Base-by-base conservation (phyloP, 2,113 vertebrate genomes). In the Recurvirostra avosetta region DNA sequence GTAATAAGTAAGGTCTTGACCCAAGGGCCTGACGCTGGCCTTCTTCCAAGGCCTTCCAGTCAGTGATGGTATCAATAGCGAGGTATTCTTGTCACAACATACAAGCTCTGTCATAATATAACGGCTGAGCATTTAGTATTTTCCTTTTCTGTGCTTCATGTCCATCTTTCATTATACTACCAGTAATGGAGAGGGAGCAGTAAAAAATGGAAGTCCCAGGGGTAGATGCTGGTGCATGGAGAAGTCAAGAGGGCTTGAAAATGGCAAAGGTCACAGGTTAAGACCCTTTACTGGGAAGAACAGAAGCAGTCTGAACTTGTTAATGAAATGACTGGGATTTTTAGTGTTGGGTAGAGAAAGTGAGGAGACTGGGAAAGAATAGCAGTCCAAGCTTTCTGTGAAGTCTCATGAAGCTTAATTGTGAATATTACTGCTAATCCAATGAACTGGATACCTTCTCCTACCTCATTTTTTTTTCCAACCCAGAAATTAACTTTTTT, bases 201-300 rank as follows among this genome's bases (percentile, higher is more conserved):
- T 91, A 79, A 95, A 92, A 92, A 76, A 90, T 81, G 52, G 29
- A 56, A 83, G 91, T 96, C 94, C 82, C 86, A 75, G 94, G 94
- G 93, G 87, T 71, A 65, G 89, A 13, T 82, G 94, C 53, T 90
- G 95, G 78, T 95, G 91, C 40, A 25, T 8, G 15, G 52, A 70
- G 58, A 87, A 88, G 92, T 92, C 88, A 58, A 89, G 89, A 91
- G 95, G 91, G 92, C 94, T 97, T 58, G 75, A 21, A 79, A 88
- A 94, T 83, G 95, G 92, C 95, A 97, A 59, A 95, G 97, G 97
- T 96, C 97, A 96, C 47, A 68, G 97, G 97, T 97, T 97, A 95
- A 86, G 83, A 94, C 93, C 95, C 92, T 95, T 93, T 68, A 52
- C 74, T 45, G 95, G 88, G 85, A 90, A 77, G 91, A 95, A 96